Evolutionary conservation across 2,797 vertebrate genomes (phyloP).

Genomic region (Botia kubotai): DNA sequence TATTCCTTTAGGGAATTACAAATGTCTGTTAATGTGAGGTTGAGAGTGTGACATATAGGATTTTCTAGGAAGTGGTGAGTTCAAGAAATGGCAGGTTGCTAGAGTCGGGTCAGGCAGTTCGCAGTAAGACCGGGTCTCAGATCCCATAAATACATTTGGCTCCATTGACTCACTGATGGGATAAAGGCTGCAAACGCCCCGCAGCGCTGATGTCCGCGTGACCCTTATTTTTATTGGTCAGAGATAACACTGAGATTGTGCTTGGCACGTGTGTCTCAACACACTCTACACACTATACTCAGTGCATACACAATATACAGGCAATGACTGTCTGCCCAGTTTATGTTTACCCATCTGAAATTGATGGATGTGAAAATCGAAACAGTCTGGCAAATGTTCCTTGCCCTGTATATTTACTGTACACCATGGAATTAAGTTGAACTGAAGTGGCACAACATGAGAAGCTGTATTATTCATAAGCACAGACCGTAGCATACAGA

Average conservation of each 20-base stretch:
- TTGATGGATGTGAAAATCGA: slow-evolving; percentile 35
- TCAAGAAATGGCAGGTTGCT: slow-evolving; percentile 16
- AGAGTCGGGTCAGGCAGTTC: slow-evolving; percentile 20
- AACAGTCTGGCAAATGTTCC: slow-evolving; percentile 26
- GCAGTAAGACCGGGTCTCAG: slow-evolving; percentile 36
- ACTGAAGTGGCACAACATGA: slow-evolving; percentile 76
- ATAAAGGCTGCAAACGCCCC: slow-evolving; percentile 51
- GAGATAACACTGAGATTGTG: slow-evolving; percentile 45
- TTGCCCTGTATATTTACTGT: slow-evolving; percentile 41
- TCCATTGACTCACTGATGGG: slow-evolving; percentile 56
- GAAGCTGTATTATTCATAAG: slow-evolving; percentile 74
- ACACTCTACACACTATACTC: slow-evolving; percentile 15
- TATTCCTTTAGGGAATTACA: no score
- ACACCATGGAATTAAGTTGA: slow-evolving; percentile 73
- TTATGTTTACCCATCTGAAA: slow-evolving; percentile 61
- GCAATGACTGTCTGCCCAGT: slow-evolving; percentile 38
- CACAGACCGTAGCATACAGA: slow-evolving; percentile 56
- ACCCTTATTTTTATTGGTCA: slow-evolving; percentile 54
- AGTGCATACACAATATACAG: slow-evolving; percentile 39
- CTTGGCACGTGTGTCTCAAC: neutral
- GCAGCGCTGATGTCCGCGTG: slow-evolving; percentile 52
- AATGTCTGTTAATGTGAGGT: neutral
- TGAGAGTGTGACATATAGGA: neutral
- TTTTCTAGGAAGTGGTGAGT: slow-evolving; percentile 7
- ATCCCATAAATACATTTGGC: slow-evolving; percentile 52